A percentile compares a stretch with the other conserved stretches of the same genome.
phyloP scores from a whole-genome alignment of 2,888 invertebrate species.

The Cerastoderma edule region DNA sequence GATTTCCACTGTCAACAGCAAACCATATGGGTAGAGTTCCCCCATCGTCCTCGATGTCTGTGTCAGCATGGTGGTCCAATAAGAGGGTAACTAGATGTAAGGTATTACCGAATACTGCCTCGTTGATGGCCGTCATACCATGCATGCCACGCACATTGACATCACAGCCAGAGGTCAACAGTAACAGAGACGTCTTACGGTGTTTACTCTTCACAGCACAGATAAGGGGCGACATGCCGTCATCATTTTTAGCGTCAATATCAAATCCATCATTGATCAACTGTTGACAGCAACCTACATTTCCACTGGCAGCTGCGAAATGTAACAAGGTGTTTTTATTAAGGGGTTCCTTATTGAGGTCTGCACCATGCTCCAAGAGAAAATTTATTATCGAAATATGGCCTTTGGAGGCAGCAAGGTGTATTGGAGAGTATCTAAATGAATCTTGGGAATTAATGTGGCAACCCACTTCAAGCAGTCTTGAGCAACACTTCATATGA shows the following conservation, averaged over 20 bases:
- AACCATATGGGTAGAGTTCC: constrained; percentile 81
- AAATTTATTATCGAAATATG: constrained; percentile 72
- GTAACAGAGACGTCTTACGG: constrained; percentile 67
- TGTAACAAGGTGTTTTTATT: constrained; percentile 77
- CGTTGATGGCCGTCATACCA: constrained; percentile 81
- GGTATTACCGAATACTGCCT: constrained; percentile 80
- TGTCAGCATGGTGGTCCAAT: constrained; percentile 76
- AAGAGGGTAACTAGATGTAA: constrained; percentile 76
- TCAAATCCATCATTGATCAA: constrained; percentile 68
- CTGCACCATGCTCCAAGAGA: constrained; percentile 73
- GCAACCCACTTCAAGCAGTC: constrained; percentile 73
- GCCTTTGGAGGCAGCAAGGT: constrained; percentile 79
- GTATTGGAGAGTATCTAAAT: constrained; percentile 78
- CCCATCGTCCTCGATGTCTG: constrained; percentile 77
- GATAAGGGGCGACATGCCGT: constrained; percentile 77
- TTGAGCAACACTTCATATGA: constrained; percentile 68
- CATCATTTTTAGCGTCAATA: constrained; percentile 73
- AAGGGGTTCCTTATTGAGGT: constrained; percentile 69
- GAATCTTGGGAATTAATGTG: constrained; percentile 76
- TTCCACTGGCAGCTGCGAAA: constrained; percentile 78
- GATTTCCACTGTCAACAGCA: constrained; percentile 78
- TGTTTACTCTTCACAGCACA: constrained; percentile 75
- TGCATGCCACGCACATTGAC: constrained; percentile 71
- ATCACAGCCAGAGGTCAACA: constrained; percentile 75
- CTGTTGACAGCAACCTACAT: constrained; percentile 71